These are phyloP conservation scores for Campoletis sonorensis DNA, from an alignment of 1,140 invertebrate species.

Conservation along the genomic window DNA sequence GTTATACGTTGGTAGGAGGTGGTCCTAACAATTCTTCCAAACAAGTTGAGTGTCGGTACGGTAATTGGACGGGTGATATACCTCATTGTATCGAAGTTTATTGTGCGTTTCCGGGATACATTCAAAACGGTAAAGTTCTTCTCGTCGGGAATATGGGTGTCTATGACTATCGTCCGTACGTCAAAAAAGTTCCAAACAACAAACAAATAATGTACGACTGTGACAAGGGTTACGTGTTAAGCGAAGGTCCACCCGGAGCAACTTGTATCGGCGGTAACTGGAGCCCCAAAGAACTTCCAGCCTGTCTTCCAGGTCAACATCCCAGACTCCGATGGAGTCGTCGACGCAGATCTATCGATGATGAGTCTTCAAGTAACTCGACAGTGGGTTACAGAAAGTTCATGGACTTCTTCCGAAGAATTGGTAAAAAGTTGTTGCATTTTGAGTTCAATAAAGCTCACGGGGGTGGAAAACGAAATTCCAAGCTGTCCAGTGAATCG, in stretches of 20 bases:
- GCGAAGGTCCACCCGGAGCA: constrained; percentile 93
- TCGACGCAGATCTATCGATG: constrained; percentile 78
- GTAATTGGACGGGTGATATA: constrained; percentile 93
- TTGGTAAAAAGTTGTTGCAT: constrained; percentile 72
- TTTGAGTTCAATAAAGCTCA: constrained; percentile 71
- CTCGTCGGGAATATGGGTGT: constrained; percentile 97
- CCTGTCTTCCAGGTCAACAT: constrained; percentile 88
- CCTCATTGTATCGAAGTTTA: constrained; percentile 94
- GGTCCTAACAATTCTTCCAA: constrained; percentile 78
- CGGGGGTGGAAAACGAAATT: constrained; percentile 54
- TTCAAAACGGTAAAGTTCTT: constrained; percentile 93
- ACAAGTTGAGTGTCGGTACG: constrained; percentile 91
- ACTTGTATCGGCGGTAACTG: constrained; percentile 94
- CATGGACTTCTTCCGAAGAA: constrained; percentile 73
- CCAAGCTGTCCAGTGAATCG: constrained; percentile 13
- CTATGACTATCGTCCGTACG: constrained; percentile 97
- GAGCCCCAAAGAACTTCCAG: constrained; percentile 88
- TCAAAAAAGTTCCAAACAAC: constrained; percentile 93
- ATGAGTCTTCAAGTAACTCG: constrained; percentile 55
- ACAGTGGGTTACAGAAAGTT: constrained; percentile 67
- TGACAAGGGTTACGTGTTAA: constrained; percentile 91
- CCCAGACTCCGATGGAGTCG: constrained; percentile 88
- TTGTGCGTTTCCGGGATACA: constrained; percentile 94
- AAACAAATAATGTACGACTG: constrained; percentile 98
- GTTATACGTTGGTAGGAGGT: constrained; percentile 83